Evolutionary conservation across 2,888 invertebrate genomes (phyloP).

Genomic region (Stenolophus ochropezus): DNA sequence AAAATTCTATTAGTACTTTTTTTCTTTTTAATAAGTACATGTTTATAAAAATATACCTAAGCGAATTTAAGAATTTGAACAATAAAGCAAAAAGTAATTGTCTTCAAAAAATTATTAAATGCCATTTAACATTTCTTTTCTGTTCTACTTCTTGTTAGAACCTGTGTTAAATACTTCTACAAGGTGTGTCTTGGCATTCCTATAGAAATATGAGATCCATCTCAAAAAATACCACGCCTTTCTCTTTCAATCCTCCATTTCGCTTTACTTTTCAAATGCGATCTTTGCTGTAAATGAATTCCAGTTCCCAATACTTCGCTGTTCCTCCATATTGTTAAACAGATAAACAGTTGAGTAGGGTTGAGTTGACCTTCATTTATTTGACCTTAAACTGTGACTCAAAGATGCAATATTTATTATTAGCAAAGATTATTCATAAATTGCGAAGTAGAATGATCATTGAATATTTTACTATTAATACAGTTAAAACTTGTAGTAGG

Average conservation of each 20-base stretch:
- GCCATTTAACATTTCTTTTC: not conserved
- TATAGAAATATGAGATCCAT: conserved; percentile 44
- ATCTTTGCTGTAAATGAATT: conserved; percentile 34
- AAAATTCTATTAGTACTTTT: too few species aligned
- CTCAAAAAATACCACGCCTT: conserved; percentile 27
- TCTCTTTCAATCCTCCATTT: conserved; percentile 4
- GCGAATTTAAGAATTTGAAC: too few species aligned
- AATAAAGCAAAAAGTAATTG: too few species aligned
- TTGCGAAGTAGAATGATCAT: too few species aligned
- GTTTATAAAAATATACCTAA: too few species aligned
- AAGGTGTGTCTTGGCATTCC: conserved; percentile 34
- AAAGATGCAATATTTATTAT: conserved; percentile 29
- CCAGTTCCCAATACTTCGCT: not conserved
- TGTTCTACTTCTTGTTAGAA: not conserved
- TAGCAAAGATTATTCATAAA: not conserved
- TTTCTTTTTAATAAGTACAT: too few species aligned
- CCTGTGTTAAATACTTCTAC: not conserved
- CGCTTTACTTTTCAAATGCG: conserved; percentile 16
- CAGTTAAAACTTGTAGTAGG: too few species aligned
- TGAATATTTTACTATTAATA: too few species aligned
- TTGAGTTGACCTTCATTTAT: conserved; percentile 29
- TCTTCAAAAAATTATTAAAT: not conserved
- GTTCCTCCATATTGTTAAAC: not conserved
- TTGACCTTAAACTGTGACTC: conserved; percentile 53
- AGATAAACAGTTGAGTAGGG: conserved; percentile 14